Percentiles rank a stretch among this genome's conserved stretches.
Conservation (phyloP, 2,113 vertebrate genomes). For the Mustelus asterias region DNA sequence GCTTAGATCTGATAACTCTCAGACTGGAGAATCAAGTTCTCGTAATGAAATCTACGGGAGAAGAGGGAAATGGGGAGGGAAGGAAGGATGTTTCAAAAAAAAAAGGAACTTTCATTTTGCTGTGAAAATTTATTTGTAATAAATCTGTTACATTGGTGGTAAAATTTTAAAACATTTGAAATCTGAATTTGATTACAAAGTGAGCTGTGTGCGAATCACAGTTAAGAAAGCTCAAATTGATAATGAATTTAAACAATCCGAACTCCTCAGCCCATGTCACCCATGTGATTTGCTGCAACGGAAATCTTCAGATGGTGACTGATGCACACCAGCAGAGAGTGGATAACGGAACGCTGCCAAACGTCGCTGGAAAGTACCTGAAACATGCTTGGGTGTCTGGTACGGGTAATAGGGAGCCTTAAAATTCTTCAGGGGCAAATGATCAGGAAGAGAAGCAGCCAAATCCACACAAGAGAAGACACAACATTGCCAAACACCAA, state of each 20-base stretch:
- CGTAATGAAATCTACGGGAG: neutral
- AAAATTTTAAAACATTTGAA: neutral
- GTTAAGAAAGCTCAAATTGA: neutral
- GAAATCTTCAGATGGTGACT: neutral
- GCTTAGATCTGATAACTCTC: neutral
- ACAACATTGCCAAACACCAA: neutral
- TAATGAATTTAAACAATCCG: neutral
- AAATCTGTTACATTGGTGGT: neutral
- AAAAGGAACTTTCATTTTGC: neutral
- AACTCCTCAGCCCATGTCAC: neutral
- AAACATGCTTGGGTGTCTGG: neutral
- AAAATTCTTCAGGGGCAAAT: neutral
- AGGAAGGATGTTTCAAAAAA: no score
- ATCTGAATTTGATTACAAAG: neutral
- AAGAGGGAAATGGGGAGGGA: neutral
- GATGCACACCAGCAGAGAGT: no score
- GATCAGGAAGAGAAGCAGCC: neutral
- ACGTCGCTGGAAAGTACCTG: neutral
- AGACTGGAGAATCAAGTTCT: neutral
- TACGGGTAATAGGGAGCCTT: neutral
- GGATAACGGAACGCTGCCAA: neutral
- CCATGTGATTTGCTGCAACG: neutral
- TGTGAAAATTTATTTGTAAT: neutral
- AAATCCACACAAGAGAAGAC: neutral
- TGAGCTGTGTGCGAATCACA: neutral